Conservation (phyloP, 2,888 invertebrate genomes). For the Caenorhabditis afra region DNA sequence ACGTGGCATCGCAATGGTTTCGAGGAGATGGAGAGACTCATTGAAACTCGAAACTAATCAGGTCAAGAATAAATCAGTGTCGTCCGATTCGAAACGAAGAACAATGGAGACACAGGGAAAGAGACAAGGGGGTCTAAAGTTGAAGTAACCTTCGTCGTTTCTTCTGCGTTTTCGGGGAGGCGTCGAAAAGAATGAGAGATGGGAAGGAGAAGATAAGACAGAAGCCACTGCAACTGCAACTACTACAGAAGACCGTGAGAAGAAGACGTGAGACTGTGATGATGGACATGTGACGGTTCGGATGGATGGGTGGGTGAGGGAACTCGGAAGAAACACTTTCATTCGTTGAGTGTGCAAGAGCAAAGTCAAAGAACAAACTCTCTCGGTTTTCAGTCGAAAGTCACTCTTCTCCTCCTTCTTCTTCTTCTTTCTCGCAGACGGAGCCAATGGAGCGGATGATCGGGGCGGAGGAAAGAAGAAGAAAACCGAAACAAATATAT, state of each 20-base stretch:
- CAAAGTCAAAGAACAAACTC: no score
- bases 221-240: constrained; percentile 36
- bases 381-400: no score
- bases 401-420: not conserved
- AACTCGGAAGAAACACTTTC: no score
- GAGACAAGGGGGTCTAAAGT: constrained; percentile 32
- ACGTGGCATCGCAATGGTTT: constrained; percentile 8
- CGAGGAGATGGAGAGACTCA: no score
- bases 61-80: constrained; percentile 48
- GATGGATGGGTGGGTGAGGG: no score
- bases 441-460: constrained; percentile 58
- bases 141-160: constrained; percentile 53
- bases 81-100: constrained; percentile 22
- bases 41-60: constrained; percentile 45
- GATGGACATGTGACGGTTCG: no score
- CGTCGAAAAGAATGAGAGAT: constrained; percentile 46
- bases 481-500: constrained; percentile 47
- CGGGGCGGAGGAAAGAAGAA: constrained; percentile 1
- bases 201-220: constrained; percentile 43
- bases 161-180: not conserved
- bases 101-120: constrained; percentile 20
- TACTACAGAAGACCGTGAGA: no score
- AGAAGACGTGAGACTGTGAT: not conserved
- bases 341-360: no score
- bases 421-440: constrained; percentile 21